A percentile compares a stretch with the other conserved stretches of the same genome.
Evolutionary conservation across 2,797 vertebrate genomes (phyloP).

Genomic region (Bradypodion ventrale): DNA sequence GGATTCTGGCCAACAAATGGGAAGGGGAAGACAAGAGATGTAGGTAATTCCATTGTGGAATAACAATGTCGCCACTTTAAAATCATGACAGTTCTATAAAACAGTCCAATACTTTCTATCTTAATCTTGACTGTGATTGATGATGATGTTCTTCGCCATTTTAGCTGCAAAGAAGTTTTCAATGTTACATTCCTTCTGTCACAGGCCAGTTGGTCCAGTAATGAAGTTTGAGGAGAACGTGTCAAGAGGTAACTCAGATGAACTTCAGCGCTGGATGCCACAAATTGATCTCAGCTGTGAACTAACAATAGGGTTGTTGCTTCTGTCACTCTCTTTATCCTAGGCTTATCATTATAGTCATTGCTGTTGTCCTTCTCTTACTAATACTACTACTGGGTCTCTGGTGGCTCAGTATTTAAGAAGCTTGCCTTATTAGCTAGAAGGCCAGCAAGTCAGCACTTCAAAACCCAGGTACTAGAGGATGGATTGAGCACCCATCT

Average conservation of each 20-base stretch:
- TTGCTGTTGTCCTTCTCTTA: background rate
- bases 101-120: background rate
- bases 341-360: background rate
- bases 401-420: too few species aligned
- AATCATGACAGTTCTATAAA: background rate
- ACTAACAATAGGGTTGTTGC: background rate
- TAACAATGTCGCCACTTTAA: background rate
- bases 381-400: too few species aligned
- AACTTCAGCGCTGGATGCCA: background rate
- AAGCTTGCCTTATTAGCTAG: too few species aligned
- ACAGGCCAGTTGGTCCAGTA: conserved; percentile 9
- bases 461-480: too few species aligned
- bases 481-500: too few species aligned
- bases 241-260: background rate
- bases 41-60: background rate
- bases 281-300: background rate
- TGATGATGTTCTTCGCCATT: background rate
- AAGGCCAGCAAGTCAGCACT: too few species aligned
- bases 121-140: background rate
- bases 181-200: background rate
- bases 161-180: background rate
- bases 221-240: background rate
- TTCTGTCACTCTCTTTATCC: background rate
- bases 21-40: background rate
- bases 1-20: too few species aligned